Percentiles rank a stretch among this genome's conserved stretches.
phyloP scores from a whole-genome alignment of 2,113 vertebrate genomes.

The Lamprologus sp. region DNA sequence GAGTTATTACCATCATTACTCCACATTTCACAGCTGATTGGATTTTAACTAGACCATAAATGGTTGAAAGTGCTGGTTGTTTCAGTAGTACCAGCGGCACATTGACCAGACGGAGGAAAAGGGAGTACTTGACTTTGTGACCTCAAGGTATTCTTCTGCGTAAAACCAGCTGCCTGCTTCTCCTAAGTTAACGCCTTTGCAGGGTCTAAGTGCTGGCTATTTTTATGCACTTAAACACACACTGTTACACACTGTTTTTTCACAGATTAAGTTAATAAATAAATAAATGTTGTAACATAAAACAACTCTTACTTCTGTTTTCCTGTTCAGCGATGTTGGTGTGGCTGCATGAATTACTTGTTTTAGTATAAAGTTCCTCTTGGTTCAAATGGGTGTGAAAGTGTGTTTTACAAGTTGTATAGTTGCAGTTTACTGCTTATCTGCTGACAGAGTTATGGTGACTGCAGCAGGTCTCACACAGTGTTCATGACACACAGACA shows the following conservation, averaged over 20 bases:
- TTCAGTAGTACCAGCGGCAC: not conserved
- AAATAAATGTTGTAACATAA: not conserved
- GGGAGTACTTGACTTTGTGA: not conserved
- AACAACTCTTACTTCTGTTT: not conserved
- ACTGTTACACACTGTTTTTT: not conserved
- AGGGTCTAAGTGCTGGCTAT: not conserved
- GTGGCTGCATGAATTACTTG: not conserved
- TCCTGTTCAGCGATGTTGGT: not conserved
- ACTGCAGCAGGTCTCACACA: not conserved
- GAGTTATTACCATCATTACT: not conserved
- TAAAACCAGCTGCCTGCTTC: not conserved
- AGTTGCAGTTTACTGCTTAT: fast-evolving
- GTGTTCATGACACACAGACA: not conserved
- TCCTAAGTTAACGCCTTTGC: not conserved
- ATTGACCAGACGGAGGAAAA: fast-evolving
- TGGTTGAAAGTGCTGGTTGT: not conserved
- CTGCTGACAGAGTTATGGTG: not conserved
- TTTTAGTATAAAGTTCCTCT: not conserved
- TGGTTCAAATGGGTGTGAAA: not conserved
- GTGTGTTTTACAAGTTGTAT: not conserved
- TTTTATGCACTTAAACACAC: not conserved
- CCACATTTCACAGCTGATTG: not conserved
- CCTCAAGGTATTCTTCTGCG: not conserved
- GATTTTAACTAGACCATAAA: not conserved
- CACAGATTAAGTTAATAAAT: not conserved